Base-by-base conservation (phyloP, 2,113 vertebrate genomes). In the Eupsittula cactorum region DNA sequence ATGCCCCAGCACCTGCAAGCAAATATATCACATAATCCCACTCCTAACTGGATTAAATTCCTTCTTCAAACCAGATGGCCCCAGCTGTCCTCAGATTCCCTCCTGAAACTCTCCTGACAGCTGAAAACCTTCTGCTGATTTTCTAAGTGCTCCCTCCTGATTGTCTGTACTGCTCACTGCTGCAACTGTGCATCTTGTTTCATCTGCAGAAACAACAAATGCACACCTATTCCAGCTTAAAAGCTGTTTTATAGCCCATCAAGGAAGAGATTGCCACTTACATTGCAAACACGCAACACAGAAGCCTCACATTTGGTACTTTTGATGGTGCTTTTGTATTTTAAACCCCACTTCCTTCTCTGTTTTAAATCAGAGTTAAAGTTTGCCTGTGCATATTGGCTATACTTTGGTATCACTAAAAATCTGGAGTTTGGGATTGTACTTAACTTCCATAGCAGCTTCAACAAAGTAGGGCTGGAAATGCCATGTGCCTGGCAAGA, bases 181-280 rank as follows among this genome's bases (percentile, higher is more conserved):
- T 15, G 89, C 1, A 3, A 16, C 41, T 14, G 10, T 52, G 53
- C 37, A 2, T 31, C 64, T 76, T 3, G 1, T 81, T 87, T 71
- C 78, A 15, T 65, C 87, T 62, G 62, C 42, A 23, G 35, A 19
- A 81, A 50, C 52, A 77, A 88, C 74, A 84, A 88, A 53, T 4
- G 25, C 50, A 23, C 0, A 1, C 20, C 27, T 16, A 46, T 35
- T 71, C 6, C 70, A 23, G 37, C 37, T 63, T 50, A 80, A 91
- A 88, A 91, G 75, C 76, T 63, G 37, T 27, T 93, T 93, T 91
- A 81, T 81, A 70, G 75, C 80, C 91, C 91, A 39, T 27, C 46
- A 12, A 85, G 70, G 69, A 57, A 73, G 27, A 15, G 7, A 63
- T 77, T 77, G 46, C 7, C 5, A 8, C 69, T 76, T 29, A 17